These are phyloP conservation scores for Malurus splendens DNA, from an alignment of 2,797 vertebrate species.

Conservation along the genomic window DNA sequence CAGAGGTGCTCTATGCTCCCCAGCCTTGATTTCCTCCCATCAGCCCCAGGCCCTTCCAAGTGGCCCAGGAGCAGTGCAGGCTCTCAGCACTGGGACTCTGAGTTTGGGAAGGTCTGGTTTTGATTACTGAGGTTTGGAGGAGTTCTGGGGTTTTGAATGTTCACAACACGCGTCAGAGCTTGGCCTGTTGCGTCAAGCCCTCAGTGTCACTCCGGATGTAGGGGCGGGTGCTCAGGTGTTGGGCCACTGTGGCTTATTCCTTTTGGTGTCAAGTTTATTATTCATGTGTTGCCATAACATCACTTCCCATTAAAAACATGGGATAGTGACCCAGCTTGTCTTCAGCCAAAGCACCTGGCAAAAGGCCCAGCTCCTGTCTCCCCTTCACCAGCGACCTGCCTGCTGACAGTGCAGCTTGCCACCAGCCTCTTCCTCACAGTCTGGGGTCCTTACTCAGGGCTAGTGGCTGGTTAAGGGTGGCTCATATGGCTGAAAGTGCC, in stretches of 20 bases:
- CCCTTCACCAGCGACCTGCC: accelerated
- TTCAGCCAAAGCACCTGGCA: not conserved
- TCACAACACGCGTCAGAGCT: not conserved
- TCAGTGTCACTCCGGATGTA: not conserved
- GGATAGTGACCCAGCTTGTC: not conserved
- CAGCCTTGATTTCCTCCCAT: not conserved
- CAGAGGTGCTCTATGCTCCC: accelerated
- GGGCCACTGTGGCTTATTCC: not conserved
- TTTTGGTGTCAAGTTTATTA: conserved; percentile 15
- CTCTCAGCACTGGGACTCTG: not conserved
- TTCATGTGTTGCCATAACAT: conserved; percentile 21
- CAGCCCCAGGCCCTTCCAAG: not conserved
- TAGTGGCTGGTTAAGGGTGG: not conserved
- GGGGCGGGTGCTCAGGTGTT: not conserved
- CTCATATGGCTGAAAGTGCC: accelerated
- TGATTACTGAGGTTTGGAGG: not conserved
- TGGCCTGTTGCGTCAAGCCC: not conserved
- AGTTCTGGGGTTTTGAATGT: not conserved
- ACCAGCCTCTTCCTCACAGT: not conserved
- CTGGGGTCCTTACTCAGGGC: not conserved
- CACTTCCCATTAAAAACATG: not conserved
- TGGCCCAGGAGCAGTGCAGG: not conserved
- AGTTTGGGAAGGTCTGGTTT: not conserved
- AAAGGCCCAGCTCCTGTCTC: accelerated
- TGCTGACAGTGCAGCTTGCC: not conserved